phyloP scores from a whole-genome alignment of 2,888 invertebrate species.

The Dendrolimus houi region DNA sequence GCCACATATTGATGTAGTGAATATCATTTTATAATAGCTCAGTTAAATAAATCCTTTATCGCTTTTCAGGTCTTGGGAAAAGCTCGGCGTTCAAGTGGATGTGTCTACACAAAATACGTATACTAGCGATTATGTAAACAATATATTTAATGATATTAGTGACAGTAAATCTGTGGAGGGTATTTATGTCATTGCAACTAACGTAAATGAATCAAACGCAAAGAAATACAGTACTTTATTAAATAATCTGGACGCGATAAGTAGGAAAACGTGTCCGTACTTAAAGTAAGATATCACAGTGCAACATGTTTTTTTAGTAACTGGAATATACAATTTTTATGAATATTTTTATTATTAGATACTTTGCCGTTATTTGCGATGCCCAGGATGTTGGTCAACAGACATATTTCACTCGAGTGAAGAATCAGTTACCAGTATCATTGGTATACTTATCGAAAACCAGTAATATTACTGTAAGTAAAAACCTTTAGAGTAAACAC shows the following conservation, averaged over 20 bases:
- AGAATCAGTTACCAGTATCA: neutral
- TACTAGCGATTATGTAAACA: slow-evolving; percentile 1
- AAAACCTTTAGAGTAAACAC: too few species aligned
- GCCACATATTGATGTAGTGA: neutral
- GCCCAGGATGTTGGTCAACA: neutral
- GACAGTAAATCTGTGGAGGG: slow-evolving; percentile 6
- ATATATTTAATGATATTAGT: slow-evolving; percentile 4
- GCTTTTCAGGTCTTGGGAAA: slow-evolving; percentile 15
- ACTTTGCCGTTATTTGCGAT: neutral
- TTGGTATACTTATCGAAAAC: neutral
- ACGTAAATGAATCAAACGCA: neutral
- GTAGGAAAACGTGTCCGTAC: slow-evolving; percentile 6
- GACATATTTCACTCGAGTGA: neutral
- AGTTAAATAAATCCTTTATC: neutral
- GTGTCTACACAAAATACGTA: slow-evolving; percentile 8
- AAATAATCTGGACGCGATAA: slow-evolving; percentile 2
- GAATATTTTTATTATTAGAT: slow-evolving; percentile 3
- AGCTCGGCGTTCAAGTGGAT: slow-evolving; percentile 10
- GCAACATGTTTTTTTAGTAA: neutral
- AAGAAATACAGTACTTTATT: slow-evolving; percentile 1
- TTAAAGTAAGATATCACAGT: slow-evolving; percentile 6
- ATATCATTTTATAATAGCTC: too few species aligned
- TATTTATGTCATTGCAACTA: slow-evolving; percentile 6
- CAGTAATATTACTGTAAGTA: neutral
- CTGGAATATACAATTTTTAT: neutral